Percentiles rank a stretch among this genome's conserved stretches.
These are phyloP conservation scores for Vultur gryphus DNA, from an alignment of 2,797 vertebrate species.

Conservation along the genomic window DNA sequence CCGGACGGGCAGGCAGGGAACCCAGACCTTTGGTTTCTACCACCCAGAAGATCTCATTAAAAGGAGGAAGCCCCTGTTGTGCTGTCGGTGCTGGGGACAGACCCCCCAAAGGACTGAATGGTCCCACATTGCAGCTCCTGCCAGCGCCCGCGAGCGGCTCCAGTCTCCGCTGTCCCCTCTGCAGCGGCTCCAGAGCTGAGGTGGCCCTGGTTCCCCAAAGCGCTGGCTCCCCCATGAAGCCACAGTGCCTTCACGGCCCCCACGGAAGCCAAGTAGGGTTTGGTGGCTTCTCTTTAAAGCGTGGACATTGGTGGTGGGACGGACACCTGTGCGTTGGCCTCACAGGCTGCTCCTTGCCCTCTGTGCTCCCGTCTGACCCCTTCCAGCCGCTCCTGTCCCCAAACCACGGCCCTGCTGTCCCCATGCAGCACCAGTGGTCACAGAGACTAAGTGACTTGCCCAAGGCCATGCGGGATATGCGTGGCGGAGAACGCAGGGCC, in stretches of 20 bases:
- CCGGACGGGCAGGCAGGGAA: fast-evolving
- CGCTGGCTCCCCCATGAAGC: fast-evolving
- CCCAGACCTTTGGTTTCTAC: background rate
- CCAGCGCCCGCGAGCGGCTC: background rate
- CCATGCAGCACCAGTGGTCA: background rate
- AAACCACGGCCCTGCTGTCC: background rate
- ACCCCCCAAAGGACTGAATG: no score
- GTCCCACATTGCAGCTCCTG: background rate
- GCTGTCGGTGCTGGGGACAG: background rate
- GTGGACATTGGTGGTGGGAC: background rate
- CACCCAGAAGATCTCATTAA: background rate
- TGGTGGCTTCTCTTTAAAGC: background rate
- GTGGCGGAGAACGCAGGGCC: background rate
- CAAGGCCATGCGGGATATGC: background rate
- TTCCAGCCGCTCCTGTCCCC: background rate
- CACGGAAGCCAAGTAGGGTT: fast-evolving
- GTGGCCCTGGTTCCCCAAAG: background rate
- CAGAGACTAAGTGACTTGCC: background rate
- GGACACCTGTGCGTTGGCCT: background rate
- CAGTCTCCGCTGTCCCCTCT: background rate
- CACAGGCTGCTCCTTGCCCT: background rate
- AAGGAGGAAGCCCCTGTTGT: background rate
- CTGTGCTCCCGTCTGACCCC: background rate
- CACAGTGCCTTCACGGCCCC: fast-evolving
- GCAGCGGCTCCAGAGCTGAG: background rate